These are phyloP conservation scores for Lathamus discolor DNA, from an alignment of 2,113 vertebrate genomes.

Conservation along the genomic window DNA sequence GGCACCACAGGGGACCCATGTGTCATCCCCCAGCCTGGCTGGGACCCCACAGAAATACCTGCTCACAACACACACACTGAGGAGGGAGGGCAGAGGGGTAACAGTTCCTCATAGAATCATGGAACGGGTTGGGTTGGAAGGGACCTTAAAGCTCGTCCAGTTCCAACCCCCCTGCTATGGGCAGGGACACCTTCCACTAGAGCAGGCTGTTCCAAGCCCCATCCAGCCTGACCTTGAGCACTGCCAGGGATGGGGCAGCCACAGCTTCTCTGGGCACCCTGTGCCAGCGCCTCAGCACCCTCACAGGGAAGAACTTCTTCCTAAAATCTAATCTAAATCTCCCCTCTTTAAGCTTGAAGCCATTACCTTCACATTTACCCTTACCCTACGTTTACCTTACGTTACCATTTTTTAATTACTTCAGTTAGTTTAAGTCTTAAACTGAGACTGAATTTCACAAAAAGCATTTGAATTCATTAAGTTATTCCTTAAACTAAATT, in stretches of 20 bases:
- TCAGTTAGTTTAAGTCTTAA: not conserved
- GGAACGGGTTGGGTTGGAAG: not conserved
- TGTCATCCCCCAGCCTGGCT: rapidly evolving
- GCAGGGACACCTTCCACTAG: not conserved
- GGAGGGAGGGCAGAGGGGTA: not conserved
- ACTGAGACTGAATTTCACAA: not conserved
- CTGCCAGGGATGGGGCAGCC: not conserved
- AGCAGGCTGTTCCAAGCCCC: not conserved
- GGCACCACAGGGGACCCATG: rapidly evolving
- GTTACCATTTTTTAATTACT: not conserved
- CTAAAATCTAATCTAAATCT: not conserved
- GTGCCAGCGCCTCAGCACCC: too few relatives aligned
- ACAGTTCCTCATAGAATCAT: not conserved
- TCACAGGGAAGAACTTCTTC: not conserved
- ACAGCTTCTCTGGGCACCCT: too few relatives aligned
- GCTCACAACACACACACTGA: not conserved
- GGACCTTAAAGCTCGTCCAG: not conserved
- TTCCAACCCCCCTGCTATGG: not conserved
- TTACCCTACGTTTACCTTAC: not conserved
- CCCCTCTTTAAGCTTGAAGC: not conserved
- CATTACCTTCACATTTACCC: not conserved
- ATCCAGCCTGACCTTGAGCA: not conserved
- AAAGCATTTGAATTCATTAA: not conserved
- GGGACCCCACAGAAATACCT: not conserved
- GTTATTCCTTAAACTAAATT: not conserved